Percentiles rank a stretch among this genome's conserved stretches.
phyloP scores from a whole-genome alignment of 2,888 invertebrate genomes.

The Cryptocheilus praepositus region DNA sequence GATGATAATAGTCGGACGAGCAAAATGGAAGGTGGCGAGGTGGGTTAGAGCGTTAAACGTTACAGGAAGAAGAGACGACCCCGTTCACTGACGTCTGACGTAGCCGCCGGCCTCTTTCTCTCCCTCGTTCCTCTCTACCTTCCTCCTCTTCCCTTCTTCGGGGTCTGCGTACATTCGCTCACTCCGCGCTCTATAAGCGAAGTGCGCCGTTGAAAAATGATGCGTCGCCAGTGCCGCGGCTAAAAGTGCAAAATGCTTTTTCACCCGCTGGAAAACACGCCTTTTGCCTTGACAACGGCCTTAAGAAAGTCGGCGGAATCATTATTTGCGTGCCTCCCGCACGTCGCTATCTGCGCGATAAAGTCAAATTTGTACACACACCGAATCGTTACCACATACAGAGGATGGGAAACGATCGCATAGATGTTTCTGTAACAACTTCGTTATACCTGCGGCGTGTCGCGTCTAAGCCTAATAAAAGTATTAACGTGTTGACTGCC shows the following conservation, averaged over 20 bases:
- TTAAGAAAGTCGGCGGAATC: constrained; percentile 29
- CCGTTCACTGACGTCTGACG: constrained; percentile 60
- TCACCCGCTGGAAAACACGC: constrained; percentile 60
- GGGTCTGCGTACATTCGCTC: constrained; percentile 12
- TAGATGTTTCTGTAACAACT: too few species aligned
- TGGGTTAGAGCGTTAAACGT: constrained; percentile 71
- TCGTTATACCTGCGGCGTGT: too few species aligned
- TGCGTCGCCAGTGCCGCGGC: constrained; percentile 63
- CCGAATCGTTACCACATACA: too few species aligned
- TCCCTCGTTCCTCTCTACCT: constrained; percentile 23
- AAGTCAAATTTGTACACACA: too few species aligned
- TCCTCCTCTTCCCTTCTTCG: constrained; percentile 1
- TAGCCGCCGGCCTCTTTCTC: constrained; percentile 52
- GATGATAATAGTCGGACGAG: constrained; percentile 18
- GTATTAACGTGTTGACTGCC: too few species aligned
- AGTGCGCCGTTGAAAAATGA: constrained; percentile 71
- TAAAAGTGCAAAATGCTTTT: constrained; percentile 68
- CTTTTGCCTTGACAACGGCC: constrained; percentile 41
- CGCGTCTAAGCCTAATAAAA: too few species aligned
- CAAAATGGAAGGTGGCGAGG: constrained; percentile 27
- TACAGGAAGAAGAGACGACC: constrained; percentile 50
- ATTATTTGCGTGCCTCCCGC: constrained; percentile 9
- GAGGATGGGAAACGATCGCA: too few species aligned
- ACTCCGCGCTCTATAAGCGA: constrained; percentile 20
- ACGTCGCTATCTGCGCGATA: constrained; percentile 6